A percentile compares a stretch with the other conserved stretches of the same genome.
Evolutionary conservation across 1,140 invertebrate genomes (phyloP).

Genomic region (Pristionchus pacificus): DNA sequence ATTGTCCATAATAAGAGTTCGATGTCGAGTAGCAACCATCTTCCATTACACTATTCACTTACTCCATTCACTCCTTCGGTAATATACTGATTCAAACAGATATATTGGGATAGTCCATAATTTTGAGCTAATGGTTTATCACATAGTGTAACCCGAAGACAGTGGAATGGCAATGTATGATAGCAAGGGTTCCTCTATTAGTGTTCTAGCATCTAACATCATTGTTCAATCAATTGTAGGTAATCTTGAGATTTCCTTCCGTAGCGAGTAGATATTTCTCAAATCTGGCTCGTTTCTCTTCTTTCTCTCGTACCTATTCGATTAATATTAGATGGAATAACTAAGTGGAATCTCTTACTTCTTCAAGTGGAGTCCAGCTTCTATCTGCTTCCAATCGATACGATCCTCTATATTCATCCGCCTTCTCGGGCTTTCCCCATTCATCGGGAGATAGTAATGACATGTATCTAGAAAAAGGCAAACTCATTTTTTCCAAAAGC

Average conservation of each 20-base stretch:
- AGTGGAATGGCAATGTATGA: not conserved
- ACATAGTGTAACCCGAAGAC: slow-evolving; percentile 2
- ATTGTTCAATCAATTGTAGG: slow-evolving; percentile 2
- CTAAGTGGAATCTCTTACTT: not conserved
- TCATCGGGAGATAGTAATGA: slow-evolving; percentile 73
- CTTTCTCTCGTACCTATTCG: not conserved
- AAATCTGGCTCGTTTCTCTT: slow-evolving; percentile 22
- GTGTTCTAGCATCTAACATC: too few species aligned
- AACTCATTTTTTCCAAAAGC: not conserved
- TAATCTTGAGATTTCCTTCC: not conserved
- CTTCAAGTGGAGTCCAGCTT: slow-evolving; percentile 67
- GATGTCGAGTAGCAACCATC: not conserved
- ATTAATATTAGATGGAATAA: not conserved
- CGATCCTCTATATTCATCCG: slow-evolving; percentile 66
- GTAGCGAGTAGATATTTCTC: slow-evolving; percentile 4
- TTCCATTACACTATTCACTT: not conserved
- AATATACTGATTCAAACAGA: too few species aligned
- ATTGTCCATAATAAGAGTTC: slow-evolving; percentile 6
- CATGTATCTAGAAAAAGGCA: slow-evolving; percentile 62
- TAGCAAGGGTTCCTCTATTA: not conserved
- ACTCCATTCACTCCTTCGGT: too few species aligned
- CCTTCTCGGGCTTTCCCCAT: slow-evolving; percentile 63
- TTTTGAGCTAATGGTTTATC: too few species aligned
- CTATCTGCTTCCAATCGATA: slow-evolving; percentile 69
- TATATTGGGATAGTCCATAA: too few species aligned